Conservation (phyloP, 2,113 vertebrate species). For the Corythaixoides concolor region DNA sequence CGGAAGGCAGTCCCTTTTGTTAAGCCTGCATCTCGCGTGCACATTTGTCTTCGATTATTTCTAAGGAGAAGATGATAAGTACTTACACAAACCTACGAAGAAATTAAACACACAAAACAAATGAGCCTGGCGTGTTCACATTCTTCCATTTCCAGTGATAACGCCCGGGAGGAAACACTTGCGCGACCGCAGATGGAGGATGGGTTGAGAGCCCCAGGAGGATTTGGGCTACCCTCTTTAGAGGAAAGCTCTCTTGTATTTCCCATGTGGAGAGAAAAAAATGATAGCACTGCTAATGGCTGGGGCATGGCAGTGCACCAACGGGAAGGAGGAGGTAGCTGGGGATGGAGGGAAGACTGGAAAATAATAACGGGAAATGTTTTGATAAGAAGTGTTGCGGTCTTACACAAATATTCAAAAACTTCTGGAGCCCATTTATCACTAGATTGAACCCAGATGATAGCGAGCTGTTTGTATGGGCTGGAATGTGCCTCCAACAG, state of each 20-base stretch:
- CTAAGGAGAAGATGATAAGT: conserved; percentile 37
- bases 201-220: neutral
- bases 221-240: neutral
- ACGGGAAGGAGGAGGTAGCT: conserved; percentile 37
- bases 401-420: conserved; percentile 48
- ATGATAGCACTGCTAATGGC: neutral
- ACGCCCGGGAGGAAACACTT: conserved; percentile 34
- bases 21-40: neutral
- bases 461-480: neutral
- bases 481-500: conserved; percentile 45
- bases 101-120: conserved; percentile 64
- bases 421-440: conserved; percentile 59
- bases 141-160: conserved; percentile 46
- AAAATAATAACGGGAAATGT: conserved; percentile 58
- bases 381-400: conserved; percentile 55
- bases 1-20: conserved; percentile 12
- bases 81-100: conserved; percentile 51
- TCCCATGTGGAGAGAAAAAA: conserved; percentile 3
- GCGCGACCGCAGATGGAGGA: conserved; percentile 33
- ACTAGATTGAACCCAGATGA: conserved; percentile 59
- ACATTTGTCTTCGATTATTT: conserved; percentile 61
- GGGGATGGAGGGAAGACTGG: neutral
- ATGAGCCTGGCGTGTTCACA: conserved; percentile 26
- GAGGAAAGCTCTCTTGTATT: neutral
- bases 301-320: neutral